A percentile compares a stretch with the other conserved stretches of the same genome.
Conservation (phyloP, 2,797 vertebrate genomes). For the Malurus leucopterus region DNA sequence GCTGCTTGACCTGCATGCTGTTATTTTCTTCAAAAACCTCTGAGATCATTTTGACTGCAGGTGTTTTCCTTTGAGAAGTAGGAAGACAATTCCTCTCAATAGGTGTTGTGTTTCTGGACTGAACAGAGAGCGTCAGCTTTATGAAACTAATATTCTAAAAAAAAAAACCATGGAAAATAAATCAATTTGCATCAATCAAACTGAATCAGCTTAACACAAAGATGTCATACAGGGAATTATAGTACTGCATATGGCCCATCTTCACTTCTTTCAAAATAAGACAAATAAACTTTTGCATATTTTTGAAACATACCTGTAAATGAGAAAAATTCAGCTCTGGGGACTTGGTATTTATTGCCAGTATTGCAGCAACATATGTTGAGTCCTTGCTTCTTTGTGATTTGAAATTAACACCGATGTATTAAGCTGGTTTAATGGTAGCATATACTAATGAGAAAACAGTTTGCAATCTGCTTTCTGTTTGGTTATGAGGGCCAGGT, state of each 20-base stretch:
- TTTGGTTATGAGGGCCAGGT: neutral
- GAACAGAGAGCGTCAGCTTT: neutral
- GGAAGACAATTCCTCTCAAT: neutral
- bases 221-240: neutral
- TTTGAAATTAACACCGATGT: neutral
- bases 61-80: neutral
- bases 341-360: neutral
- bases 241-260: neutral
- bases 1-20: neutral
- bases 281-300: neutral
- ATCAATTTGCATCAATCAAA: neutral
- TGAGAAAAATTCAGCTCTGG: neutral
- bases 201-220: neutral
- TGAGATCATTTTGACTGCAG: neutral
- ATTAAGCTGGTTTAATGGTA: neutral
- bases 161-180: neutral
- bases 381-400: neutral
- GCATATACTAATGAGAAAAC: neutral
- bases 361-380: neutral
- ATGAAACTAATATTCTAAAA: constrained; percentile 7
- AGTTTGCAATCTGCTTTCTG: neutral
- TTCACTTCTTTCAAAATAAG: neutral
- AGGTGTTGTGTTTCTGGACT: neutral
- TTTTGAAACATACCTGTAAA: constrained; percentile 16
- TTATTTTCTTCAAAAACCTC: neutral